phyloP scores from a whole-genome alignment of 2,113 vertebrate genomes.

The Indicator indicator region DNA sequence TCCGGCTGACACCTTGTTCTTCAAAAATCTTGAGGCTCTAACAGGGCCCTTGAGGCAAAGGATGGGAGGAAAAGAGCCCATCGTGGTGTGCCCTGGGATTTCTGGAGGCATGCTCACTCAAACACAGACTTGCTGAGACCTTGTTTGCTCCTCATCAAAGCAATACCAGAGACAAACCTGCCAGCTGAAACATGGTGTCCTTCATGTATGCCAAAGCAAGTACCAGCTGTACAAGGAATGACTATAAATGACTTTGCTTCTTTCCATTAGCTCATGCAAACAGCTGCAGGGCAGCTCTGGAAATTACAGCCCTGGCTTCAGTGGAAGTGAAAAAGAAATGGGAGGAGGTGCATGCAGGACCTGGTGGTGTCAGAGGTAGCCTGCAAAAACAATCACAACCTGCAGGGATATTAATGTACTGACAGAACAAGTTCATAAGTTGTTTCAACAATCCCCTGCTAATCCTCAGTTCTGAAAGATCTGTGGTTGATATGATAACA shows the following conservation, averaged over 20 bases:
- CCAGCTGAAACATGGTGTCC: neutral
- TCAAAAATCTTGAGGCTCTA: neutral
- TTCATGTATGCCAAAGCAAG: neutral
- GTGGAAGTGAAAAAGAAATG: neutral
- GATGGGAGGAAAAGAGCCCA: neutral
- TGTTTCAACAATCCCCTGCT: neutral
- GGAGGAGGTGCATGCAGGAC: neutral
- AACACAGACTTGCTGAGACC: neutral
- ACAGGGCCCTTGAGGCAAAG: neutral
- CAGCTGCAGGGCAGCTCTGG: neutral
- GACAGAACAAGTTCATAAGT: neutral
- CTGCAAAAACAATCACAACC: neutral
- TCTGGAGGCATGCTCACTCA: neutral
- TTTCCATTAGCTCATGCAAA: neutral
- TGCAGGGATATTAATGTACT: neutral
- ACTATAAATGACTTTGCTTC: neutral
- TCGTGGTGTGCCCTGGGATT: neutral
- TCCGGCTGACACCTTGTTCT: neutral
- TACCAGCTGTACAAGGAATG: neutral
- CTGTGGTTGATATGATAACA: neutral
- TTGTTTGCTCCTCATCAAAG: neutral
- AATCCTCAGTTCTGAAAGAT: neutral
- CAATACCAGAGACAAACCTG: neutral
- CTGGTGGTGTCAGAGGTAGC: neutral
- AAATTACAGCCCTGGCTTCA: neutral